phyloP scores from a whole-genome alignment of 2,888 invertebrate species.

The Heliconius erato region DNA sequence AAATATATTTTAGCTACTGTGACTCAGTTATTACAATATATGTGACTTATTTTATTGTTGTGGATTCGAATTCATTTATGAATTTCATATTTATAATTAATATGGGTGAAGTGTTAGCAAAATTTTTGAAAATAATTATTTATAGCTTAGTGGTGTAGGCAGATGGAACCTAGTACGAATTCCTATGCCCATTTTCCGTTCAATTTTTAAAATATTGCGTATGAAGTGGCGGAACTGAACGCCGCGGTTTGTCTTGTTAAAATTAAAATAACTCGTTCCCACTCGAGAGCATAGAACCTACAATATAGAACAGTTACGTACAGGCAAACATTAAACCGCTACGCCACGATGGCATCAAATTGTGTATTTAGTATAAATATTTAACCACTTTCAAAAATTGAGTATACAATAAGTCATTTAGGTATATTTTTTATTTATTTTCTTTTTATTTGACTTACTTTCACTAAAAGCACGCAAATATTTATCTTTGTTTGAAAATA shows the following conservation, averaged over 20 bases:
- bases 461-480: background rate
- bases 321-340: background rate
- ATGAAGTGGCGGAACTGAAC: background rate
- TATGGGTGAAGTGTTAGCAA: too few species aligned
- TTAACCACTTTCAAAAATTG: slow-evolving; percentile 6
- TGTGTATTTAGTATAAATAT: background rate
- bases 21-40: background rate
- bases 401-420: background rate
- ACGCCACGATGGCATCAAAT: background rate
- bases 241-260: background rate
- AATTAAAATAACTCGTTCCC: background rate
- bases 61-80: background rate
- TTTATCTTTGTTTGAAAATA: background rate
- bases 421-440: background rate
- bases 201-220: background rate
- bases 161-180: background rate
- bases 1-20: background rate
- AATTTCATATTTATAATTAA: too few species aligned
- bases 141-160: too few species aligned
- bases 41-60: background rate
- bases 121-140: too few species aligned
- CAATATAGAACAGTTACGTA: background rate
- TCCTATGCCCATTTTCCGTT: background rate
- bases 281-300: background rate
- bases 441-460: background rate